Evolutionary conservation across 2,888 invertebrate species (phyloP).

Genomic region (Trichopoda pennipes): DNA sequence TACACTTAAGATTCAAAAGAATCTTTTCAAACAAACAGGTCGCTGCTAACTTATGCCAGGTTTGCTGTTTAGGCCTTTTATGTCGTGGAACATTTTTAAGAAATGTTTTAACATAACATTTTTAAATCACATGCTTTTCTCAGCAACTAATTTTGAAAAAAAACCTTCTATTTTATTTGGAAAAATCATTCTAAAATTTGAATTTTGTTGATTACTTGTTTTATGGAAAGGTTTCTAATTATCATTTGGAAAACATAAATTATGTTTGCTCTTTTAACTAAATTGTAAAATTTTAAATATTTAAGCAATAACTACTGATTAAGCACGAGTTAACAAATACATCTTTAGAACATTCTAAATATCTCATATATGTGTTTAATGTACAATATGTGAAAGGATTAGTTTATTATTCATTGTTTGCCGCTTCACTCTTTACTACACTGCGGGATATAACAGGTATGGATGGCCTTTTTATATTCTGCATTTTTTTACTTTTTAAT

Average conservation of each 20-base stretch:
- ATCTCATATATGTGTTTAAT: constrained; percentile 5
- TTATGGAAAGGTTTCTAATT: too few species aligned
- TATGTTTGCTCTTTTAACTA: constrained; percentile 6
- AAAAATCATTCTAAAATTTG: too few species aligned
- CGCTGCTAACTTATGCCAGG: constrained; percentile 1
- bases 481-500: neutral
- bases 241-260: constrained; percentile 19
- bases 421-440: constrained; percentile 53
- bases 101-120: too few species aligned
- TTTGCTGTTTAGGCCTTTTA: constrained; percentile 56
- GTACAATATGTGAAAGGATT: constrained; percentile 49
- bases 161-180: too few species aligned
- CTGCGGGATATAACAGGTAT: constrained; percentile 64
- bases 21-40: too few species aligned
- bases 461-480: constrained; percentile 7
- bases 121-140: constrained; percentile 23
- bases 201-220: too few species aligned
- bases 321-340: constrained; percentile 58
- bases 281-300: constrained; percentile 10
- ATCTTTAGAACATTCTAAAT: too few species aligned
- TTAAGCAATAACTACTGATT: constrained; percentile 60
- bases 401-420: constrained; percentile 41
- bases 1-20: neutral
- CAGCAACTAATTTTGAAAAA: neutral
- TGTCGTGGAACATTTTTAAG: constrained; percentile 36